A percentile compares a stretch with the other conserved stretches of the same genome.
Evolutionary conservation across 2,888 invertebrate species (phyloP).

Genomic region (Callinectes sapidus): DNA sequence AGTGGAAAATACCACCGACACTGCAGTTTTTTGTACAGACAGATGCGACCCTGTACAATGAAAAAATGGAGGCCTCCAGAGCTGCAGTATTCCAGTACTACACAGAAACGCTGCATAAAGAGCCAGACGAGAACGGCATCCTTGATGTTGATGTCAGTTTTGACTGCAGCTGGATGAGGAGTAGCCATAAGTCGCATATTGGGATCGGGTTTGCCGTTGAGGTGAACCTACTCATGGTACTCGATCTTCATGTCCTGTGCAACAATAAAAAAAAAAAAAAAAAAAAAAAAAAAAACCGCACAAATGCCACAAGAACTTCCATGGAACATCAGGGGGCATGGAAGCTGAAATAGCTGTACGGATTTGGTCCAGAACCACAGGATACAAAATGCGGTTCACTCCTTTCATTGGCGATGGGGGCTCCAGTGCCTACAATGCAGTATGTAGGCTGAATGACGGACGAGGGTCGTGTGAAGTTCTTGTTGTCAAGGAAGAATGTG

Average conservation of each 20-base stretch:
- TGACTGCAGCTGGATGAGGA: constrained; percentile 33
- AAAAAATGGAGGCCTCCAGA: neutral
- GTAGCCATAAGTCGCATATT: neutral
- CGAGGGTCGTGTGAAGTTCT: constrained; percentile 30
- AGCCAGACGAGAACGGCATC: constrained; percentile 10
- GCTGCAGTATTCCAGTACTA: neutral
- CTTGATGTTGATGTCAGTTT: constrained; percentile 14
- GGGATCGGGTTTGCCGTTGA: neutral
- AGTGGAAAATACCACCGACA: neutral
- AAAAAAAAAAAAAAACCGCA: neutral
- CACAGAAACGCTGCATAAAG: neutral
- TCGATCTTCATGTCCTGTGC: neutral
- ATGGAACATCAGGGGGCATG: constrained; percentile 41
- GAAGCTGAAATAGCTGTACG: constrained; percentile 41
- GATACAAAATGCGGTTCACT: neutral
- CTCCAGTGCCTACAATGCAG: constrained; percentile 44
- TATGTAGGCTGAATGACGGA: constrained; percentile 27
- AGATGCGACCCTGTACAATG: neutral
- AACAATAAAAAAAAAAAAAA: neutral
- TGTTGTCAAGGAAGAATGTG: constrained; percentile 24
- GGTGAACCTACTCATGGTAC: neutral
- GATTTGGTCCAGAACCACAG: neutral
- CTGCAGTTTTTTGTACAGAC: neutral
- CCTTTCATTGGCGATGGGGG: constrained; percentile 42
- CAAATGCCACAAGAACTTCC: neutral